Evolutionary conservation across 2,888 invertebrate species (phyloP).

Genomic region (Allygus modestus): DNA sequence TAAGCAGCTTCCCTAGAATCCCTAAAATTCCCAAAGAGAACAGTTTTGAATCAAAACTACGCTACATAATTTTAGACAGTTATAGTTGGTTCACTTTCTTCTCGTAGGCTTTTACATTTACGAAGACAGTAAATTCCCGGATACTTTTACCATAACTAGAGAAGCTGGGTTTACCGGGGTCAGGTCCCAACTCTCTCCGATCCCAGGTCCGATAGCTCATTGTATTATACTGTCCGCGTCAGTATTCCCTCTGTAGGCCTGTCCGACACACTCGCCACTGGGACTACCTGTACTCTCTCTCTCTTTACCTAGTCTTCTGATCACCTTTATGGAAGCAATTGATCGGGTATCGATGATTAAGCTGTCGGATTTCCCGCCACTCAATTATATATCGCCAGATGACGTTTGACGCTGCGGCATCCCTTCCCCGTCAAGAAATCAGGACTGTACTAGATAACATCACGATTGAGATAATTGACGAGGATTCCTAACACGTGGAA

Average conservation of each 20-base stretch:
- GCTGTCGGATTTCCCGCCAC: background rate
- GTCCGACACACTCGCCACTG: no score
- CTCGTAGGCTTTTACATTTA: background rate
- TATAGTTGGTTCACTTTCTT: background rate
- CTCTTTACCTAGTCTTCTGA: no score
- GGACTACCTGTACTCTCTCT: no score
- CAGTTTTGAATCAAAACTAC: no score
- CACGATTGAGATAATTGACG: background rate
- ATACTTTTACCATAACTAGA: background rate
- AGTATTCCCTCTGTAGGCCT: no score
- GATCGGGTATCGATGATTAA: background rate
- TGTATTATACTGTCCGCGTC: no score
- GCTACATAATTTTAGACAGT: background rate
- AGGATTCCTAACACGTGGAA: no score
- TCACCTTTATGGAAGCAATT: background rate
- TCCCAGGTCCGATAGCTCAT: background rate
- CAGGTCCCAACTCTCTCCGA: background rate
- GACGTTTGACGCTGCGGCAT: background rate
- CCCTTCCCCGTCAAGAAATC: background rate
- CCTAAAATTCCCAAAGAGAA: no score
- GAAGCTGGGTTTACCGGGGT: background rate
- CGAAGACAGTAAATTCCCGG: background rate
- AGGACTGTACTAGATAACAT: background rate
- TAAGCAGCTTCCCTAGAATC: no score
- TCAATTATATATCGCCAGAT: background rate